Conservation (phyloP, 2,113 vertebrate genomes). For the Sclerurus mexicanus region DNA sequence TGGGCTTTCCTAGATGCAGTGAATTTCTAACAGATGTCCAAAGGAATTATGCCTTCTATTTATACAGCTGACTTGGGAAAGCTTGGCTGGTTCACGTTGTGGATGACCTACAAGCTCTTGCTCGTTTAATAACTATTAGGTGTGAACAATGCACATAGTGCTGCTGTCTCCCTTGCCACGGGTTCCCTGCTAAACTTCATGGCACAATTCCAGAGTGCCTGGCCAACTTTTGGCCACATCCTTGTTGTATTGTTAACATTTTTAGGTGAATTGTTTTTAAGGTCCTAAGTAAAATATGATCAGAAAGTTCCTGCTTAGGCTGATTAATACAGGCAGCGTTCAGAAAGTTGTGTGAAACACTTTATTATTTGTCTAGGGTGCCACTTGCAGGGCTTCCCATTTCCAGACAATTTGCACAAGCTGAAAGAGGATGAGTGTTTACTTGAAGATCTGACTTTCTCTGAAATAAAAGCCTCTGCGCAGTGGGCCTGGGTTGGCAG, state of each 20-base stretch:
- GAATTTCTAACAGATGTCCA: conserved; percentile 46
- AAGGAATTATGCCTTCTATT: conserved; percentile 28
- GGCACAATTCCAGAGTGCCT: not conserved
- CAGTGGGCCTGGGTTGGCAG: not conserved
- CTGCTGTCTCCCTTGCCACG: not conserved
- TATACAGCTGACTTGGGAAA: conserved; percentile 32
- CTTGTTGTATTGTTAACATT: not conserved
- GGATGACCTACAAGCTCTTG: conserved; percentile 34
- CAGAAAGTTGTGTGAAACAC: not conserved
- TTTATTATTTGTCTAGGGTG: not conserved
- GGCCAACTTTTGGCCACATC: conserved; percentile 8
- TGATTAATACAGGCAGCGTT: not conserved
- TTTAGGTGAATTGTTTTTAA: not conserved
- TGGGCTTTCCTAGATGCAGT: conserved; percentile 20
- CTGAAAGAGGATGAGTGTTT: not conserved
- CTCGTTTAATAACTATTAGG: conserved; percentile 35
- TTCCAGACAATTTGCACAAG: not conserved
- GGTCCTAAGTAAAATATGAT: not conserved
- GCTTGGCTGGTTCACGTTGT: not conserved
- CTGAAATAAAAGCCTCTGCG: not conserved
- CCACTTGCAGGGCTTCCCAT: not conserved
- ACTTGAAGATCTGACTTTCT: not conserved
- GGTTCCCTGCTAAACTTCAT: not conserved
- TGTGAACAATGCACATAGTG: conserved; percentile 6
- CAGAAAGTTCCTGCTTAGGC: not conserved